phyloP scores from a whole-genome alignment of 2,113 vertebrate genomes.

The Corythaixoides concolor region DNA sequence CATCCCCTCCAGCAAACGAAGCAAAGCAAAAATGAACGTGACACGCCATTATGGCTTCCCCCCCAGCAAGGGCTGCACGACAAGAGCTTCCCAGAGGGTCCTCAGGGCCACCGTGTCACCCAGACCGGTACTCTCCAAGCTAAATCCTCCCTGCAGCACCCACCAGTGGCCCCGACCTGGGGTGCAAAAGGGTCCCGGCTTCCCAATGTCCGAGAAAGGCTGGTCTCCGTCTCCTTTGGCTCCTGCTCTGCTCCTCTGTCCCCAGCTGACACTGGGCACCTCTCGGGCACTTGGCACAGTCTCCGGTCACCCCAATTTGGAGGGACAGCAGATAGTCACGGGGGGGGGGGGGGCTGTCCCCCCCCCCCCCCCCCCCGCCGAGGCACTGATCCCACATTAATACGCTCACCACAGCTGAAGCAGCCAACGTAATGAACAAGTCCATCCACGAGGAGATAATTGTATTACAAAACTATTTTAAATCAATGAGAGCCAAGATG shows the following conservation, averaged over 20 bases:
- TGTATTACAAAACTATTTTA: conserved; percentile 42
- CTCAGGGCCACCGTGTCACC: neutral
- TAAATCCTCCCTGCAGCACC: neutral
- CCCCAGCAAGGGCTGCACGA: accelerated
- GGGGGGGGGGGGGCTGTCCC: too few species aligned
- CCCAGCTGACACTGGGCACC: neutral
- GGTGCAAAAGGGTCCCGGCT: neutral
- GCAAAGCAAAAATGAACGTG: neutral
- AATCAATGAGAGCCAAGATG: neutral
- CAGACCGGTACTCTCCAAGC: neutral
- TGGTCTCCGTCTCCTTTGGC: accelerated
- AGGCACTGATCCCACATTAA: conserved; percentile 3
- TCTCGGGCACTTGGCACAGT: neutral
- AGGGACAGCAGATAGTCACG: neutral
- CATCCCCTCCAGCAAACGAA: neutral
- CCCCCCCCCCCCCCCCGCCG: neutral
- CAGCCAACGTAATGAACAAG: neutral
- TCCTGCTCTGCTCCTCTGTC: neutral
- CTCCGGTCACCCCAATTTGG: accelerated
- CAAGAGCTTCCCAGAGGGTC: neutral
- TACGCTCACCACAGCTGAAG: neutral
- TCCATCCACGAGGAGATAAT: neutral
- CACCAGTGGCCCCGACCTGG: accelerated
- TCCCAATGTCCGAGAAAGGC: neutral
- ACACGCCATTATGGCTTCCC: neutral